Evolutionary conservation across 2,888 invertebrate genomes (phyloP), one percentile per base, ranked within the genome.

Genomic region (Aspidiotus rigidus): DNA sequence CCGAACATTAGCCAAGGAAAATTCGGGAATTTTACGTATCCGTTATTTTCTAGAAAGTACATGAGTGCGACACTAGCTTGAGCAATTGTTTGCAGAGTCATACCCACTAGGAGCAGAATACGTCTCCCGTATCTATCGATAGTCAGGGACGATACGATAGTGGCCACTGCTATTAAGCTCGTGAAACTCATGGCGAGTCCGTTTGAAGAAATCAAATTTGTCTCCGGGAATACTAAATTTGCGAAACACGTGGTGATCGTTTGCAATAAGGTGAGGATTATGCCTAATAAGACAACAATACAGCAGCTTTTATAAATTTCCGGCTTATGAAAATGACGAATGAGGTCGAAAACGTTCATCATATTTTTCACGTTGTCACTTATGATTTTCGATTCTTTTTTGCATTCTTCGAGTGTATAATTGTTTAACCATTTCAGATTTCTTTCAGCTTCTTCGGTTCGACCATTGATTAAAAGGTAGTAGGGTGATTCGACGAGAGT

Each of bases 281-380:
- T 49, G 6, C 49, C 49, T 6, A 49, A 49, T 49, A n/a, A 49
- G 11, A n/a, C 3, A 6, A 49, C 49, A n/a, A 49, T n/a, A n/a
- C 49, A 49, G n/a, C 49, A 49, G 6, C 49, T 49, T 49, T 49
- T 49, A 49, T 49, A 49, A 49, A 49, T 49, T n/a, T 49, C 49
- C n/a, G 49, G 49, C n/a, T 49, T 11, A 11, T n/a, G 10, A n/a
- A 49, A n/a, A n/a, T 49, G 10, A 6, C n/a, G 11, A n/a, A 49
- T 11, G 11, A 49, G n/a, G 10, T 49, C 49, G 49, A n/a, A 49
- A 11, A 49, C 10, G 11, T 49, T 49, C 49, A 49, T n/a, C 11
- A 13, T 49, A 2, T 49, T 49, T 49, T 49, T n/a, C 11, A n/a
- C n/a, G 49, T 11, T 13, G 49, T 11, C n/a, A 3, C 6, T 2